A percentile compares a stretch with the other conserved stretches of the same genome.
Conservation (phyloP, 2,888 invertebrate genomes). For the Cryptocheilus praepositus region DNA sequence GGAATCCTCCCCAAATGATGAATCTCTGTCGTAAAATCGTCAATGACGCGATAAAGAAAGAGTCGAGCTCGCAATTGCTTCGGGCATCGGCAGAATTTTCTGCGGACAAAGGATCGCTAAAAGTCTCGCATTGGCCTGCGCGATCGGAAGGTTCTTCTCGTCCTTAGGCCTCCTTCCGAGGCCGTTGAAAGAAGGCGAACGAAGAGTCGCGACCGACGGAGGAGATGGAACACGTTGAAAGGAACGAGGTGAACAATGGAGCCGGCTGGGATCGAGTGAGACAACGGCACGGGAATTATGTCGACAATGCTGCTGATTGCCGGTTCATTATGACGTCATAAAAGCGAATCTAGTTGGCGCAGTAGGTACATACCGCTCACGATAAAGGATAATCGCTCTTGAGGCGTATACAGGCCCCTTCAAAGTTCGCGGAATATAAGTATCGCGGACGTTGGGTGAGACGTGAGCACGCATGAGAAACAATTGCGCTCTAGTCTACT, state of each 20-base stretch:
- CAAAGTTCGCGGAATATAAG: constrained; percentile 29
- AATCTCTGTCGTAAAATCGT: too few relatives aligned
- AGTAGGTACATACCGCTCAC: constrained; percentile 58
- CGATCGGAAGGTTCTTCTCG: neutral
- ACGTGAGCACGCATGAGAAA: neutral
- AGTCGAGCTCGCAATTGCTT: too few relatives aligned
- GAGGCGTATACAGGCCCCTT: constrained; percentile 48
- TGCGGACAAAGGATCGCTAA: too few relatives aligned
- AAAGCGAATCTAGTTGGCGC: constrained; percentile 70
- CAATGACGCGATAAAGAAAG: too few relatives aligned
- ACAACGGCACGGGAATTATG: constrained; percentile 72
- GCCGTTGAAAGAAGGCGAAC: constrained; percentile 4
- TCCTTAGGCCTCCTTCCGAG: constrained; percentile 1
- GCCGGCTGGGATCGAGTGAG: constrained; percentile 64
- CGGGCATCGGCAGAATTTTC: too few relatives aligned
- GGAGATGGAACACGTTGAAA: constrained; percentile 49
- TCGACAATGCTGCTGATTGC: constrained; percentile 74
- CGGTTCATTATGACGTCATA: constrained; percentile 74
- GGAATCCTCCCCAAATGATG: too few relatives aligned
- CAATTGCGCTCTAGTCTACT: too few relatives aligned
- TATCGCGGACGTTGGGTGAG: neutral
- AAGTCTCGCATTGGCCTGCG: too few relatives aligned
- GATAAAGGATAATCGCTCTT: constrained; percentile 66
- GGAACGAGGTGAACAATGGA: constrained; percentile 58
- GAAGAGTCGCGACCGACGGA: constrained; percentile 15